A percentile compares a stretch with the other conserved stretches of the same genome.
These are phyloP conservation scores for Theretra japonica DNA, from an alignment of 2,888 invertebrate genomes.

Conservation along the genomic window DNA sequence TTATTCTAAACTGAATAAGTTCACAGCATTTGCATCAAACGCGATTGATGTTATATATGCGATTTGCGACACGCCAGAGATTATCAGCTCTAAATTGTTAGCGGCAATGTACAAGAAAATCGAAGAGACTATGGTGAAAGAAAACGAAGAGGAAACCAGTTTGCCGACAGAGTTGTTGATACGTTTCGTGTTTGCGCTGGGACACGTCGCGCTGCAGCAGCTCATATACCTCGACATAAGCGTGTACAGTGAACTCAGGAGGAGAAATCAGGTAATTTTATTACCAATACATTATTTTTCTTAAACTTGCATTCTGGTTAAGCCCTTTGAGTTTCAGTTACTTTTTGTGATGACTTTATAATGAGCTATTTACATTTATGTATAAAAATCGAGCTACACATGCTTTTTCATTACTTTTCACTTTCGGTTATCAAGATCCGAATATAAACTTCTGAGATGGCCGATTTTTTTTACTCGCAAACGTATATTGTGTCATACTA, in stretches of 20 bases:
- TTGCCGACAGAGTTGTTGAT: constrained; percentile 74
- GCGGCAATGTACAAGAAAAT: constrained; percentile 77
- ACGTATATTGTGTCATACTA: background rate
- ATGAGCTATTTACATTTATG: no score
- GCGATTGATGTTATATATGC: constrained; percentile 83
- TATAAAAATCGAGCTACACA: no score
- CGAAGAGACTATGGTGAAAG: constrained; percentile 67
- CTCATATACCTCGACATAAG: constrained; percentile 92
- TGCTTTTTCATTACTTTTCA: background rate
- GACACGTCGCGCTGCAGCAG: constrained; percentile 91
- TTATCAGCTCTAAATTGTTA: constrained; percentile 77
- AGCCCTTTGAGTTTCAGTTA: no score
- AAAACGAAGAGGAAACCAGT: constrained; percentile 64
- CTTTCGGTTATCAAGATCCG: background rate
- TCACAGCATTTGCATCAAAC: constrained; percentile 79
- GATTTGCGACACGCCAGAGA: constrained; percentile 85
- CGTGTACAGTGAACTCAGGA: constrained; percentile 91
- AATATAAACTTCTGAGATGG: no score
- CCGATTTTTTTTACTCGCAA: background rate
- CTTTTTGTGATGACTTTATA: no score
- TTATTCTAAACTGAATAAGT: constrained; percentile 77
- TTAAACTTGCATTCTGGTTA: no score
- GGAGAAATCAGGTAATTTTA: constrained; percentile 71
- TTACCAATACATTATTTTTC: background rate
- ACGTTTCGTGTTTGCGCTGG: constrained; percentile 86